phyloP scores from a whole-genome alignment of 2,113 vertebrate genomes.

The Trogon surrucura region DNA sequence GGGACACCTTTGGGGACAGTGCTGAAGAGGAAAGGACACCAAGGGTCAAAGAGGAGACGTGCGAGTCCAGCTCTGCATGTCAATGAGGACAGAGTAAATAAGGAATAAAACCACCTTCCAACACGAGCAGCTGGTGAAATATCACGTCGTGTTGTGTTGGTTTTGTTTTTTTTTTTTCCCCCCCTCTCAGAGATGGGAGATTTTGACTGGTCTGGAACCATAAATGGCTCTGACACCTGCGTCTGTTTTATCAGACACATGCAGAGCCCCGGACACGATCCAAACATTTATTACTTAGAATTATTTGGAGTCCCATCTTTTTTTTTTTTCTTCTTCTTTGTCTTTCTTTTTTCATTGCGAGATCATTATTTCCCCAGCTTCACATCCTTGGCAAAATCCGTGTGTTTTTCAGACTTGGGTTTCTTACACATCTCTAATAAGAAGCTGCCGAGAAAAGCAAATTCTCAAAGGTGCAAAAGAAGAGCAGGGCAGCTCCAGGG shows the following conservation, averaged over 20 bases:
- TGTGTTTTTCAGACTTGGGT: not conserved
- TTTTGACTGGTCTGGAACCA: constrained; percentile 41
- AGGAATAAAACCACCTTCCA: constrained; percentile 68
- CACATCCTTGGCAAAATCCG: not conserved
- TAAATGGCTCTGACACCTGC: constrained; percentile 43
- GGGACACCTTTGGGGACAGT: not conserved
- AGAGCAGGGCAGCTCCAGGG: not conserved
- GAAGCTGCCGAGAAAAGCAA: not conserved
- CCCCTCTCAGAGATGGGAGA: constrained; percentile 29
- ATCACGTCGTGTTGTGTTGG: not conserved
- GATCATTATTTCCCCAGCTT: constrained; percentile 13
- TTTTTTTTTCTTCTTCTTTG: not conserved
- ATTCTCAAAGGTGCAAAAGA: not conserved
- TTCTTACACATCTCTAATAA: not conserved
- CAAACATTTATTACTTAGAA: not conserved
- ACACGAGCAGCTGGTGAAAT: constrained; percentile 56
- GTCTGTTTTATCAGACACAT: constrained; percentile 18
- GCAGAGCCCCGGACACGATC: not conserved
- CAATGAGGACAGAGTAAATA: constrained; percentile 64
- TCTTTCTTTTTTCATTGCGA: not conserved
- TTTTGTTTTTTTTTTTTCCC: not conserved
- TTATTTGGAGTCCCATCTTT: not conserved
- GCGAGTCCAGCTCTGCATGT: constrained; percentile 43
- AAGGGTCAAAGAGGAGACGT: constrained; percentile 15
- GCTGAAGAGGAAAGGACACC: constrained; percentile 21